Evolutionary conservation across 37 sponge, comb jelly and placozoan species (phyloP).

Genomic region (Chondrosia reniformis): DNA sequence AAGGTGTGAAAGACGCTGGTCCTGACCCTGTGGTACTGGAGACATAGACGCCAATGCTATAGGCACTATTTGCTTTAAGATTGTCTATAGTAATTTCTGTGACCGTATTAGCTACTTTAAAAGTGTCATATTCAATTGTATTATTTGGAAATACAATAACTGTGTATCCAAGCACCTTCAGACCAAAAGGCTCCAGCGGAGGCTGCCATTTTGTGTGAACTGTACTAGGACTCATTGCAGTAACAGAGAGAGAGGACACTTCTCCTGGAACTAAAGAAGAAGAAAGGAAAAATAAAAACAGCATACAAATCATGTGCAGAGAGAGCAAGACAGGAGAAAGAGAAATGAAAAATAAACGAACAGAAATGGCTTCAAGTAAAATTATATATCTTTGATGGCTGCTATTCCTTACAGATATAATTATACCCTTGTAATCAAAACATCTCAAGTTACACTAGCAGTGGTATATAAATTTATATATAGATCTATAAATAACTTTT

Average conservation of each 20-base stretch:
- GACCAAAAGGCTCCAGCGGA: neutral
- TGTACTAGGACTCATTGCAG: neutral
- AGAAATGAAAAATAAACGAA: too few relatives aligned
- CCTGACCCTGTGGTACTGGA: conserved; percentile 5
- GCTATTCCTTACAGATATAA: too few relatives aligned
- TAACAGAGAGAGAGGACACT: neutral
- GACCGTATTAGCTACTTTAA: neutral
- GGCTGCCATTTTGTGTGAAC: neutral
- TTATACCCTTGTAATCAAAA: too few relatives aligned
- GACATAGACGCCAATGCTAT: conserved; percentile 12
- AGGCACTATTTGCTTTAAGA: neutral
- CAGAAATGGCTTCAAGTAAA: too few relatives aligned
- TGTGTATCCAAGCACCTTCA: neutral
- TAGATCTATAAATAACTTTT: too few relatives aligned
- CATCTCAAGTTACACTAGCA: too few relatives aligned
- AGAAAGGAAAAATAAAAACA: too few relatives aligned
- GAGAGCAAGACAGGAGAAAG: too few relatives aligned
- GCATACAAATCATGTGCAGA: too few relatives aligned
- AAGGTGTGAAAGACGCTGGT: neutral
- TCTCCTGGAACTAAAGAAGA: conserved; percentile 9
- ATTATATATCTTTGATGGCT: too few relatives aligned
- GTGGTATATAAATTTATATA: too few relatives aligned
- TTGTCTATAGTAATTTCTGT: neutral
- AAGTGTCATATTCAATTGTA: neutral
- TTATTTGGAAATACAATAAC: neutral